Percentiles rank a stretch among this genome's conserved stretches.
Evolutionary conservation across 2,888 invertebrate genomes (phyloP).

Genomic region (Pristionchus exspectatus): DNA sequence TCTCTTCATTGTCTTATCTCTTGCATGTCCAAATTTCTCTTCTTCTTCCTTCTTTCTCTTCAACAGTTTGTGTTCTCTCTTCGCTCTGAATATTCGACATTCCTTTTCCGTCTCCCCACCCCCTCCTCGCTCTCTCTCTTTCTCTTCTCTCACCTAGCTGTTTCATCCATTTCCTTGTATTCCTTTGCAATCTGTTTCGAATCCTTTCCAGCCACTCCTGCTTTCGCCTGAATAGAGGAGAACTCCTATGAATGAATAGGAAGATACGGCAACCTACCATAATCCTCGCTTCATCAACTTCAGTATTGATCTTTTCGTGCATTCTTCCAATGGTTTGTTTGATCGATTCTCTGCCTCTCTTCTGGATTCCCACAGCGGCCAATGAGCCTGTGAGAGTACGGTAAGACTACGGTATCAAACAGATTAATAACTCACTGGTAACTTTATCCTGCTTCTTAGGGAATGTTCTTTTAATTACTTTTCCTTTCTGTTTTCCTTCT

Average conservation of each 20-base stretch:
- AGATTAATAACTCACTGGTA: background rate
- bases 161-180: constrained; percentile 61
- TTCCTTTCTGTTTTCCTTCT: constrained; percentile 30
- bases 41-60: constrained; percentile 49
- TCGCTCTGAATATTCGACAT: constrained; percentile 55
- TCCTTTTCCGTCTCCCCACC: constrained; percentile 6
- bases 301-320: constrained; percentile 51
- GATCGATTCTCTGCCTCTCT: constrained; percentile 38
- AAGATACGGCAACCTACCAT: constrained; percentile 15
- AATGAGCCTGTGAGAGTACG: constrained; percentile 29
- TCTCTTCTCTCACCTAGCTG: constrained; percentile 61
- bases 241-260: background rate
- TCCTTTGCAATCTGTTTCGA: constrained; percentile 64
- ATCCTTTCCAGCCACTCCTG: constrained; percentile 64
- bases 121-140: constrained; percentile 59
- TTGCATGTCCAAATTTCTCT: constrained; percentile 43
- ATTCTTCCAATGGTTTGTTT: constrained; percentile 34
- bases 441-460: constrained; percentile 45
- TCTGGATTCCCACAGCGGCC: constrained; percentile 44
- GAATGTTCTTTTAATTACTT: constrained; percentile 24
- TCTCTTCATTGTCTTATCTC: constrained; percentile 55
- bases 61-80: constrained; percentile 39
- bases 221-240: constrained; percentile 58
- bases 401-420: background rate
- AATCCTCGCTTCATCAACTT: constrained; percentile 19